Evolutionary conservation across 1,140 invertebrate genomes (phyloP).

Genomic region (Hermetia illucens): DNA sequence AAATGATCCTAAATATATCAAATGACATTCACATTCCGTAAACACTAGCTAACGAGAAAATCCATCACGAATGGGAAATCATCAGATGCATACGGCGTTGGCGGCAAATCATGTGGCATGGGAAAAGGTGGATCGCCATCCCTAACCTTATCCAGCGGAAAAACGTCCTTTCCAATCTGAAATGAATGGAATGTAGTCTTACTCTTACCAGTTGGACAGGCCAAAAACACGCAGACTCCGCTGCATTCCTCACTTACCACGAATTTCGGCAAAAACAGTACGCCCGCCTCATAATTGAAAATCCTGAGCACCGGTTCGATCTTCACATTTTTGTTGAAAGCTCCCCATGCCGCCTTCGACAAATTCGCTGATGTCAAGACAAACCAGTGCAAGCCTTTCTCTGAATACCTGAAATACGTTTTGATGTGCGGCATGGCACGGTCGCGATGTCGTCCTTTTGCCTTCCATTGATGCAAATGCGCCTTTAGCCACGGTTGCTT

Average conservation of each 20-base stretch:
- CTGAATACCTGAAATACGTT: conserved; percentile 61
- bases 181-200: conserved; percentile 10
- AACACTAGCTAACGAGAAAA: too few relatives aligned
- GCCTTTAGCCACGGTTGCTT: conserved; percentile 74
- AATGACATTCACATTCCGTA: too few relatives aligned
- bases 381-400: conserved; percentile 61
- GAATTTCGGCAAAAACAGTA: conserved; percentile 75
- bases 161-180: conserved; percentile 26
- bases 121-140: conserved; percentile 40
- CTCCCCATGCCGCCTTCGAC: conserved; percentile 92
- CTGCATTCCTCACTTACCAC: conserved; percentile 43
- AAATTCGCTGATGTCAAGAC: conserved; percentile 84
- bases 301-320: conserved; percentile 48
- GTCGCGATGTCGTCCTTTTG: conserved; percentile 46
- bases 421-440: conserved; percentile 90
- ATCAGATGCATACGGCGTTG: conserved; percentile 41
- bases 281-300: conserved; percentile 82
- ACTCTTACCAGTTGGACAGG: not conserved
- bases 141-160: conserved; percentile 27
- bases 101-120: conserved; percentile 66
- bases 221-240: not conserved
- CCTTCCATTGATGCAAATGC: conserved; percentile 74
- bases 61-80: conserved; percentile 45
- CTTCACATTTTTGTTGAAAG: conserved; percentile 45
- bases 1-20: too few relatives aligned